These are phyloP conservation scores for Phyllotreta striolata DNA, from an alignment of 2,888 invertebrate species.

Conservation along the genomic window DNA sequence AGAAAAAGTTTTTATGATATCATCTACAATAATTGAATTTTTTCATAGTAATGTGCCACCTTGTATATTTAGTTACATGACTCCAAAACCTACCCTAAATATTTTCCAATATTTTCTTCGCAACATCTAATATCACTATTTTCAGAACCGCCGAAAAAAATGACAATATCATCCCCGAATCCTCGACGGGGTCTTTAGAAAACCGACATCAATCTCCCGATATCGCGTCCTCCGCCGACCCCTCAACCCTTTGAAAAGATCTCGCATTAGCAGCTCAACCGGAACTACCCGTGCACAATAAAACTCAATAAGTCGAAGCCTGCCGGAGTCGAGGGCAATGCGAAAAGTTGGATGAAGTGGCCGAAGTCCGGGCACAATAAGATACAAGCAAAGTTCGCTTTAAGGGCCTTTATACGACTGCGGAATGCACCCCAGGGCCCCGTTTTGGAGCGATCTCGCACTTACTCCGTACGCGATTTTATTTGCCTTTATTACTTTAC, in stretches of 20 bases:
- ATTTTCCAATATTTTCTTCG: too few relatives aligned
- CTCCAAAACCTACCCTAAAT: too few relatives aligned
- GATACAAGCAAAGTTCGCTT: constrained; percentile 51
- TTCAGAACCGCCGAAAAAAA: background rate
- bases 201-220: constrained; percentile 26
- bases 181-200: constrained; percentile 20
- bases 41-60: too few relatives aligned
- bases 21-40: too few relatives aligned
- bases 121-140: too few relatives aligned
- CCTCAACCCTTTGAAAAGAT: constrained; percentile 30
- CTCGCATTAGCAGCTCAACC: constrained; percentile 26
- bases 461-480: constrained; percentile 40
- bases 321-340: constrained; percentile 35
- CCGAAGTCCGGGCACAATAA: constrained; percentile 38
- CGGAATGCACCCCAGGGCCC: constrained; percentile 53
- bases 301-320: constrained; percentile 29
- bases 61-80: too few relatives aligned
- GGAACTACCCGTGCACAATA: constrained; percentile 27
- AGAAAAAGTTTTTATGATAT: too few relatives aligned
- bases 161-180: background rate
- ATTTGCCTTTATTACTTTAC: constrained; percentile 38
- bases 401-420: constrained; percentile 54
- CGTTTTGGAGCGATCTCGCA: constrained; percentile 48
- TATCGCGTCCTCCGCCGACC: constrained; percentile 16
- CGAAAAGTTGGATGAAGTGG: constrained; percentile 40